phyloP scores from a whole-genome alignment of 2,113 vertebrate genomes.

The Apistogramma diplotaenia region DNA sequence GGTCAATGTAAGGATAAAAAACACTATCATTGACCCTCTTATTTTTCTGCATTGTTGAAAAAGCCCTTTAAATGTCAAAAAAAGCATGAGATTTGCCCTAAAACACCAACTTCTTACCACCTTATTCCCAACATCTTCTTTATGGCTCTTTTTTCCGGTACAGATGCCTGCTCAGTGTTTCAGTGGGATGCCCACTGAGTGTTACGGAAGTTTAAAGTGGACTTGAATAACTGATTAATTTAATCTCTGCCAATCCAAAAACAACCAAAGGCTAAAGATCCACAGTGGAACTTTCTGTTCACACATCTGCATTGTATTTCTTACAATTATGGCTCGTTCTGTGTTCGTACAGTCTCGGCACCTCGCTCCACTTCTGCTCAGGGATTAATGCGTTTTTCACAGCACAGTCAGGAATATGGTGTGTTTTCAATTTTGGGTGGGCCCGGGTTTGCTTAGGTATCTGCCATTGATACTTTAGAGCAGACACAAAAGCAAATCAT shows the following conservation, averaged over 20 bases:
- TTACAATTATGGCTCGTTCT: background rate
- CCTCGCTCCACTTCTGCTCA: background rate
- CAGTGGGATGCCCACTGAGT: background rate
- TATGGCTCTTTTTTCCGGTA: background rate
- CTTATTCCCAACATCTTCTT: background rate
- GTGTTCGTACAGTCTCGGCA: background rate
- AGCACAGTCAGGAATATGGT: slow-evolving; percentile 2
- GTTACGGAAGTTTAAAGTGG: background rate
- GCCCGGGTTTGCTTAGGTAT: slow-evolving; percentile 13
- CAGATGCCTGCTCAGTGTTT: background rate
- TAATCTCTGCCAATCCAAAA: background rate
- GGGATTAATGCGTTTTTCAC: slow-evolving; percentile 5
- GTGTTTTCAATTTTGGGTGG: slow-evolving; percentile 50
- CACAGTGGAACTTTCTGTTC: background rate
- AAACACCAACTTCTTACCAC: background rate
- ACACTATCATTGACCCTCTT: background rate
- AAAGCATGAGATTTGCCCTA: background rate
- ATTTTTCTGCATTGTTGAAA: background rate
- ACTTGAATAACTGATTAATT: background rate
- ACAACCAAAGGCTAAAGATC: background rate
- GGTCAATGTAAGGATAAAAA: background rate
- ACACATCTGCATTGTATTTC: background rate
- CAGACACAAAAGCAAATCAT: slow-evolving; percentile 29
- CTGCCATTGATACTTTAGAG: slow-evolving; percentile 2
- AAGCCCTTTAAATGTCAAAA: background rate